Conservation (phyloP, 2,888 invertebrate genomes). For the Drosophila nigricruria region DNA sequence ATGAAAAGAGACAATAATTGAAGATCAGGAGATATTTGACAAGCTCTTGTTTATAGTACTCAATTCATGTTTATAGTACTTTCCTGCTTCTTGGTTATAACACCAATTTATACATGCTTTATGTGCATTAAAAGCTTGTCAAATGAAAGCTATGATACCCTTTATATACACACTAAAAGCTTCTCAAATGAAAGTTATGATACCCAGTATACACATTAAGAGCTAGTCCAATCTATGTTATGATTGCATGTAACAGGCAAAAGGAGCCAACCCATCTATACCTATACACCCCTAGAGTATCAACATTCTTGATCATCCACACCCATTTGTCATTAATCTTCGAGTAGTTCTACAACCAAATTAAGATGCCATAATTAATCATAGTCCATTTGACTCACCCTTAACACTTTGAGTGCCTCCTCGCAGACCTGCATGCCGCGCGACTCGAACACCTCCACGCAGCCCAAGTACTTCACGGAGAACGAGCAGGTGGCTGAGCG, state of each 20-base stretch:
- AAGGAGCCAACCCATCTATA: neutral
- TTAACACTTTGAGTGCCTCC: constrained; percentile 98
- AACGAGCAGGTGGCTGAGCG: constrained; percentile 98
- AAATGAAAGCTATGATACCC: neutral
- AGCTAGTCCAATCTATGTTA: neutral
- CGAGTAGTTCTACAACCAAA: neutral
- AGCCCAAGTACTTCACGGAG: constrained; percentile 99
- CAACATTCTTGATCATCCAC: neutral
- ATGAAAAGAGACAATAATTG: neutral
- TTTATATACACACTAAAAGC: neutral
- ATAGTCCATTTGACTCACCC: constrained; percentile 88
- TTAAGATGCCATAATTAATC: neutral
- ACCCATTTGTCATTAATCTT: neutral
- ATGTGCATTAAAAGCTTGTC: neutral
- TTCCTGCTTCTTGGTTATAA: neutral
- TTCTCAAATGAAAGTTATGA: neutral
- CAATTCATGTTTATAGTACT: neutral
- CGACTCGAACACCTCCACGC: constrained; percentile 99
- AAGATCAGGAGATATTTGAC: too few relatives aligned
- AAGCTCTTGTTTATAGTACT: neutral
- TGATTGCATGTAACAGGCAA: neutral
- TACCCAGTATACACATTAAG: neutral
- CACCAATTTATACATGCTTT: too few relatives aligned
- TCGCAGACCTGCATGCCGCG: constrained; percentile 99
- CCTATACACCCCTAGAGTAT: too few relatives aligned